A percentile compares a stretch with the other conserved stretches of the same genome.
These are phyloP conservation scores for Pholis gunnellus DNA, from an alignment of 2,113 vertebrate genomes.

Conservation along the genomic window DNA sequence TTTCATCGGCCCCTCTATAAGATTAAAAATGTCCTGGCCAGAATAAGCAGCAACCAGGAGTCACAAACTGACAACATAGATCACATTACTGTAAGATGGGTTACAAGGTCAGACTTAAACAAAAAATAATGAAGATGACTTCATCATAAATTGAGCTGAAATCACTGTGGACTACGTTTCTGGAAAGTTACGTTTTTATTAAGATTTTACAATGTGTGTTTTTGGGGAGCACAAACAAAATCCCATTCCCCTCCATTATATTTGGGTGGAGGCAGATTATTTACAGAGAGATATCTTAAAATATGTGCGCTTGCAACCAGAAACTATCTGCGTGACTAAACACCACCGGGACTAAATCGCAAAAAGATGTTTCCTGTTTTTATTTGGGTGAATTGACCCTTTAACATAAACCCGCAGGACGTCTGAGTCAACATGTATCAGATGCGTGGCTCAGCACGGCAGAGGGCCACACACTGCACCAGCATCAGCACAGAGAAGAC, in stretches of 20 bases:
- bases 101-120: too few relatives aligned
- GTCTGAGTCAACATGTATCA: neutral
- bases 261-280: too few relatives aligned
- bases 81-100: too few relatives aligned
- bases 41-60: too few relatives aligned
- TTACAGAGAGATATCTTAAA: neutral
- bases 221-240: neutral
- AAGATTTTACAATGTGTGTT: neutral
- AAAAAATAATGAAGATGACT: too few relatives aligned
- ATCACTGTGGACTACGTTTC: too few relatives aligned
- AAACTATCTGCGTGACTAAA: neutral
- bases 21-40: too few relatives aligned
- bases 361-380: neutral
- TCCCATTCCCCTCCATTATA: neutral
- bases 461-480: conserved; percentile 2
- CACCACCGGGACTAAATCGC: too few relatives aligned
- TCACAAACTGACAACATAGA: too few relatives aligned
- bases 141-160: too few relatives aligned
- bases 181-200: neutral
- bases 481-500: neutral
- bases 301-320: neutral
- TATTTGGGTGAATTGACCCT: neutral
- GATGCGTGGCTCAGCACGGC: neutral
- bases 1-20: too few relatives aligned
- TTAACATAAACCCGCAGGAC: neutral